Percentiles rank a stretch among this genome's conserved stretches.
Conservation (phyloP, 2,888 invertebrate genomes). For the Lithophane socia region DNA sequence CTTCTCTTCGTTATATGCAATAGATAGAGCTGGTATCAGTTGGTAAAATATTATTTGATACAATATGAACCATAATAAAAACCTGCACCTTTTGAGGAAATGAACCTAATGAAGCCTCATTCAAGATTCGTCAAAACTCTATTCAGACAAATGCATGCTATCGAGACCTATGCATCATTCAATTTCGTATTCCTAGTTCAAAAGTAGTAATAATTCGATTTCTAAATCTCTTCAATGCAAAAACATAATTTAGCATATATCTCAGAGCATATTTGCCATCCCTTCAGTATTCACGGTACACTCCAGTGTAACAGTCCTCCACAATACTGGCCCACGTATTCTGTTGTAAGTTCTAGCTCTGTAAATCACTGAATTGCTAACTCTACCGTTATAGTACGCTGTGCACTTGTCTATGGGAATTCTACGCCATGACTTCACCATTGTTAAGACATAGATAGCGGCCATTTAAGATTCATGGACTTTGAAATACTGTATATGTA, state of each 20-base stretch:
- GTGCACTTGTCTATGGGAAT: constrained; percentile 87
- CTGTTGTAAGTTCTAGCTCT: constrained; percentile 79
- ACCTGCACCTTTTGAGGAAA: not conserved
- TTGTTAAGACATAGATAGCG: constrained; percentile 75
- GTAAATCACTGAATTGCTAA: constrained; percentile 88
- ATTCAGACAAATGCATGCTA: not conserved
- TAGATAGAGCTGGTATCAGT: not conserved
- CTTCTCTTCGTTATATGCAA: not conserved
- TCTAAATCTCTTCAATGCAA: not conserved
- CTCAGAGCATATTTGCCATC: not conserved
- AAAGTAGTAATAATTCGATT: too few species aligned
- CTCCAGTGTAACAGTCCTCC: constrained; percentile 72
- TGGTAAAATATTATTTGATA: not conserved
- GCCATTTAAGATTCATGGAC: constrained; percentile 67
- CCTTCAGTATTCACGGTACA: constrained; percentile 11
- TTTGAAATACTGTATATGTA: constrained; percentile 60
- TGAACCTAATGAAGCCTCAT: not conserved
- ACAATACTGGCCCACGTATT: constrained; percentile 78
- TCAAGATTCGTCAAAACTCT: not conserved
- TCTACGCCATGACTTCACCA: constrained; percentile 75
- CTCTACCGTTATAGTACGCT: constrained; percentile 83
- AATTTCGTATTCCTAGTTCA: not conserved
- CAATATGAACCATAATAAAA: not conserved
- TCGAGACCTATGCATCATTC: not conserved
- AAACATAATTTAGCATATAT: not conserved